Evolutionary conservation across 1,140 invertebrate species (phyloP).

Genomic region (Pogonomyrmex barbatus): DNA sequence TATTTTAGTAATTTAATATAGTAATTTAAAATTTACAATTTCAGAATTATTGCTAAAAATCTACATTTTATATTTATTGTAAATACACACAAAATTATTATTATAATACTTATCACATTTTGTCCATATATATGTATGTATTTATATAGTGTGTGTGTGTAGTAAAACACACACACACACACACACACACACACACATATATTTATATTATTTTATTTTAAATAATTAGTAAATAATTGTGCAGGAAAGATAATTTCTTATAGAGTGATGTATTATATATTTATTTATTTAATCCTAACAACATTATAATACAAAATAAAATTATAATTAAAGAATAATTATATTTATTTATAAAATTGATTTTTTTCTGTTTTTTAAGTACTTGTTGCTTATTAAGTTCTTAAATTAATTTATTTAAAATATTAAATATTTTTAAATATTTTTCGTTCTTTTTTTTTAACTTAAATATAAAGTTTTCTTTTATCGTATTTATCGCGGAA

Average conservation of each 20-base stretch:
- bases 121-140: too few species aligned
- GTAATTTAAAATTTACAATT: not conserved
- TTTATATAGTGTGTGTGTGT: too few species aligned
- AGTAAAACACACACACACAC: too few species aligned
- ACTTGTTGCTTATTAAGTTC: not conserved
- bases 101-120: too few species aligned
- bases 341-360: not conserved
- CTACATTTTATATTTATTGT: not conserved
- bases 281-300: not conserved
- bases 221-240: not conserved
- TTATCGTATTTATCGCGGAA: not conserved
- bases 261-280: not conserved
- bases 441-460: not conserved
- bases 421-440: constrained; percentile 20
- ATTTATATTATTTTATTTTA: not conserved
- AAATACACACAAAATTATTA: not conserved
- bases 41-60: not conserved
- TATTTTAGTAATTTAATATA: not conserved
- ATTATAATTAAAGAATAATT: constrained; percentile 2
- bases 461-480: not conserved
- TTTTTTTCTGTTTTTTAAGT: not conserved
- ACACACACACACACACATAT: too few species aligned
- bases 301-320: not conserved
- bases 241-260: not conserved
- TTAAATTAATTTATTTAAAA: not conserved